A percentile compares a stretch with the other conserved stretches of the same genome.
phyloP scores from a whole-genome alignment of 1,140 invertebrate species.

The Sycobia sp. region DNA sequence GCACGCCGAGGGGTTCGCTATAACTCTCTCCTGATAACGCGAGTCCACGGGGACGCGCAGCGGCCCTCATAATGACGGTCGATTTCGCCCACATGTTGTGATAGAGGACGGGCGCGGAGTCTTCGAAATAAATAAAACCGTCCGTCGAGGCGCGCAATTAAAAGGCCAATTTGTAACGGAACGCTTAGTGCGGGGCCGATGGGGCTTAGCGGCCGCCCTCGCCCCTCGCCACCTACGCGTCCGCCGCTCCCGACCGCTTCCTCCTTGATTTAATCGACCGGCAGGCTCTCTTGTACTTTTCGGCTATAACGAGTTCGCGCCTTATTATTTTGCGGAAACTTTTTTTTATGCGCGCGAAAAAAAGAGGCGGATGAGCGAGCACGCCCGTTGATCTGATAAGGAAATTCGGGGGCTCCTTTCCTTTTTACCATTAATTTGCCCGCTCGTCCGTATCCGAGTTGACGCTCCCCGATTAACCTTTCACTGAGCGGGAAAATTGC shows the following conservation, averaged over 20 bases:
- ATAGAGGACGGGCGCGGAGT: too few species aligned
- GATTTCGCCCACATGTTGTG: slow-evolving; percentile 5
- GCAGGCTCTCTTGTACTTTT: not conserved
- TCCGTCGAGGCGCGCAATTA: slow-evolving; percentile 21
- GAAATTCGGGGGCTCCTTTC: not conserved
- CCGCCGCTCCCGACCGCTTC: not conserved
- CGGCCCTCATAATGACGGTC: too few species aligned
- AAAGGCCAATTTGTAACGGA: slow-evolving; percentile 26
- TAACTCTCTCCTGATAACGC: slow-evolving; percentile 15
- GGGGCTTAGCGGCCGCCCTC: slow-evolving; percentile 7
- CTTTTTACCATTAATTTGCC: slow-evolving; percentile 20
- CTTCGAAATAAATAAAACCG: too few species aligned
- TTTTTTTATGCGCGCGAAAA: too few species aligned
- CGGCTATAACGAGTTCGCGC: slow-evolving; percentile 1
- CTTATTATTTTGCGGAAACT: slow-evolving; percentile 11
- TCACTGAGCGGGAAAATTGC: slow-evolving; percentile 32
- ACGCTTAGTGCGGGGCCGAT: too few species aligned
- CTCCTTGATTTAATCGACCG: slow-evolving; percentile 25
- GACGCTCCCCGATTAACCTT: slow-evolving; percentile 14
- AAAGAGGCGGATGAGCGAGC: not conserved
- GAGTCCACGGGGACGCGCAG: too few species aligned
- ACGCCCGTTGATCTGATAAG: slow-evolving; percentile 10
- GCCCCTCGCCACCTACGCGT: too few species aligned
- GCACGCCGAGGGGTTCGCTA: slow-evolving; percentile 21
- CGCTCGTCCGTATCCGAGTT: slow-evolving; percentile 1